Percentiles rank a stretch among this genome's conserved stretches.
These are phyloP conservation scores for Wasmannia auropunctata DNA, from an alignment of 1,140 invertebrate species.

Conservation along the genomic window DNA sequence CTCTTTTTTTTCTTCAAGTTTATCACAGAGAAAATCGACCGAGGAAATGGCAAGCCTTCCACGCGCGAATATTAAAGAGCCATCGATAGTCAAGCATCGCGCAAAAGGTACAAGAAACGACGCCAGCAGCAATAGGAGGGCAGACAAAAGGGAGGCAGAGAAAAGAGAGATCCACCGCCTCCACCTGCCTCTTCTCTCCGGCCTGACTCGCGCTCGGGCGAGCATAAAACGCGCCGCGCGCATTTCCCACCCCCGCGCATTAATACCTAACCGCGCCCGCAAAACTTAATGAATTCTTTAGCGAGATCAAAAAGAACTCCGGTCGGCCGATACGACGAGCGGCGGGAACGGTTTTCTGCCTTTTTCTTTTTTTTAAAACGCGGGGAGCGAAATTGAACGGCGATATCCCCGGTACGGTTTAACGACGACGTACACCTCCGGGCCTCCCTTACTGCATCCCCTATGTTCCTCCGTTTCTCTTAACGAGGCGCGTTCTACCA, in stretches of 20 bases:
- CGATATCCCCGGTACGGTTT: conserved; percentile 75
- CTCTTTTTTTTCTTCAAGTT: not conserved
- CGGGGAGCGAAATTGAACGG: conserved; percentile 72
- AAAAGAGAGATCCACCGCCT: conserved; percentile 68
- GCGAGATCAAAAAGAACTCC: conserved; percentile 78
- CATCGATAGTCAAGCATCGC: conserved; percentile 68
- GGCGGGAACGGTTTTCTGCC: conserved; percentile 2
- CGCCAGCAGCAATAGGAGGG: conserved; percentile 31
- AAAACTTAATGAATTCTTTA: conserved; percentile 81
- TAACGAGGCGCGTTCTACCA: conserved; percentile 72
- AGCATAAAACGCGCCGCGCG: conserved; percentile 70
- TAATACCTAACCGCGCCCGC: conserved; percentile 78
- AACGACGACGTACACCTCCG: conserved; percentile 67
- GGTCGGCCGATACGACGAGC: conserved; percentile 66
- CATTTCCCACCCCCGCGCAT: conserved; percentile 77
- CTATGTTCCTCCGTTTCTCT: conserved; percentile 70
- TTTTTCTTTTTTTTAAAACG: conserved; percentile 64
- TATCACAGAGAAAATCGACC: not conserved
- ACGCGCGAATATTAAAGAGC: conserved; percentile 62
- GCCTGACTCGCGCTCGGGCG: conserved; percentile 60
- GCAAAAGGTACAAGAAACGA: conserved; percentile 63
- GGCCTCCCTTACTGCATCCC: conserved; percentile 61
- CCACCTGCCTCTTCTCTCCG: conserved; percentile 63
- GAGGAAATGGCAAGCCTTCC: conserved; percentile 34
- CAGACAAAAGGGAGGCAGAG: conserved; percentile 65